These are phyloP conservation scores for Corythoichthys intestinalis DNA, from an alignment of 2,113 vertebrate species.

Conservation along the genomic window DNA sequence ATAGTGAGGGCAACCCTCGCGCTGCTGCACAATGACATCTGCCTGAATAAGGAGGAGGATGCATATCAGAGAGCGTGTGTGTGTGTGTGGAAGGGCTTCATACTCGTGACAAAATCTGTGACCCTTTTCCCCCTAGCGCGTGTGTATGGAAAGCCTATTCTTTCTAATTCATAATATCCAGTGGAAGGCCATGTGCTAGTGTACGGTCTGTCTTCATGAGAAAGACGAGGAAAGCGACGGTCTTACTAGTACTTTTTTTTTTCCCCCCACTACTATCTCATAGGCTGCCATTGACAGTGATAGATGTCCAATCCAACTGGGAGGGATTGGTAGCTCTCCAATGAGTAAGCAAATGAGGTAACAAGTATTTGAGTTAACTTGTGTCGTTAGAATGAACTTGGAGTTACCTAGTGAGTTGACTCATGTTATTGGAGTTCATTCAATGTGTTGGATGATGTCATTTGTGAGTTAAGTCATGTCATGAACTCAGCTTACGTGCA, in stretches of 20 bases:
- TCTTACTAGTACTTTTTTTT: background rate
- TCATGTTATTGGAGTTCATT: too few relatives aligned
- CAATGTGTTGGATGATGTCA: too few relatives aligned
- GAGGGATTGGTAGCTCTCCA: too few relatives aligned
- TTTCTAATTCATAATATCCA: background rate
- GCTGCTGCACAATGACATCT: slow-evolving; percentile 51
- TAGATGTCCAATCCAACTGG: too few relatives aligned
- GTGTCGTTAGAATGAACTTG: too few relatives aligned
- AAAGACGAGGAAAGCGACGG: background rate
- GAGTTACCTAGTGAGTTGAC: too few relatives aligned
- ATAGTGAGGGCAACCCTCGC: background rate
- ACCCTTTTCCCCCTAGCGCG: slow-evolving; percentile 11
- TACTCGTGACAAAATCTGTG: slow-evolving; percentile 28
- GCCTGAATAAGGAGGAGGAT: slow-evolving; percentile 39
- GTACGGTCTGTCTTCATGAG: background rate
- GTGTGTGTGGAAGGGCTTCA: slow-evolving; percentile 16
- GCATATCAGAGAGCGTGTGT: slow-evolving; percentile 42
- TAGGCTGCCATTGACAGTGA: too few relatives aligned
- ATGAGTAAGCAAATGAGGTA: too few relatives aligned
- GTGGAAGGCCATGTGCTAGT: background rate
- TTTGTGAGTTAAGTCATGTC: too few relatives aligned
- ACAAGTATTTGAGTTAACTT: too few relatives aligned
- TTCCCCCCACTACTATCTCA: background rate
- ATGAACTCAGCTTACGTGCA: too few relatives aligned
- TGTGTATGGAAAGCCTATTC: slow-evolving; percentile 1